phyloP scores from a whole-genome alignment of 2,113 vertebrate species.

The Nesoenas mayeri region DNA sequence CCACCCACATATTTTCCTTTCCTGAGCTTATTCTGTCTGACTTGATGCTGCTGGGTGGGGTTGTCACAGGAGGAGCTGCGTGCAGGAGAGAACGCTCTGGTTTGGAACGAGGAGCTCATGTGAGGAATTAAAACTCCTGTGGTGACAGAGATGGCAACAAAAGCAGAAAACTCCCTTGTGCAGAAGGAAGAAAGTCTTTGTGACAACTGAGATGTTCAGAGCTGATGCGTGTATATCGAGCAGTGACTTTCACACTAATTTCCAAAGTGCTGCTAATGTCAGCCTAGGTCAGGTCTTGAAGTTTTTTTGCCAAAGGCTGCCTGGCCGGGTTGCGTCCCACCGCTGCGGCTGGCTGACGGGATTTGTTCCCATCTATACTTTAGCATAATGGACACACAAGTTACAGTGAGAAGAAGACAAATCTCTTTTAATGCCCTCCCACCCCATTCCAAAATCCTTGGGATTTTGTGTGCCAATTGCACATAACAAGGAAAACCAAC shows the following conservation, averaged over 20 bases:
- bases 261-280: neutral
- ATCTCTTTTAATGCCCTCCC: neutral
- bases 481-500: neutral
- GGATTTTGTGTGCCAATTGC: neutral
- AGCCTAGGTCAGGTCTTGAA: neutral
- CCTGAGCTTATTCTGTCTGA: neutral
- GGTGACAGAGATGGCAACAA: neutral
- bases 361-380: neutral
- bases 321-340: neutral
- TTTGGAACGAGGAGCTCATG: neutral
- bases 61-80: neutral
- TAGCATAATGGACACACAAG: neutral
- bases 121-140: neutral
- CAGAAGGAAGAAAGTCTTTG: neutral
- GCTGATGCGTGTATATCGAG: neutral
- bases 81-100: no score
- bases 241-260: neutral
- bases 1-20: neutral
- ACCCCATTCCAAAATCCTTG: neutral
- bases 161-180: neutral
- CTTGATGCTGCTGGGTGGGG: neutral
- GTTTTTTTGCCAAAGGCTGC: neutral
- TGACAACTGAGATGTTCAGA: neutral
- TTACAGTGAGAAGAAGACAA: neutral
- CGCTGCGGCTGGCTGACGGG: fast-evolving